Percentiles rank a stretch among this genome's conserved stretches.
Evolutionary conservation across 2,797 vertebrate genomes (phyloP).

Genomic region (Aselliscus stoliczkanus): DNA sequence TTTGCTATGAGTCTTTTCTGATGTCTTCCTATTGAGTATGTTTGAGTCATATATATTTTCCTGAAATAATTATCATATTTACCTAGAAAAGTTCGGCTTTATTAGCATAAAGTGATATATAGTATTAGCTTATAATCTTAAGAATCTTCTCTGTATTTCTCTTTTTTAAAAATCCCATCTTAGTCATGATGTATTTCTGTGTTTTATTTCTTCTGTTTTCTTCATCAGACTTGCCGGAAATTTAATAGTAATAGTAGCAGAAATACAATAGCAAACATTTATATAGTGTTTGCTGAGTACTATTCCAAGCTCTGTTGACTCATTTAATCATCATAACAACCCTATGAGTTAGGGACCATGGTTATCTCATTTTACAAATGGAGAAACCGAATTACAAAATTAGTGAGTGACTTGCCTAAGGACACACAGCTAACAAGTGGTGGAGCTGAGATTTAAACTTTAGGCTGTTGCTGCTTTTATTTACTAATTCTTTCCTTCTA

Average conservation of each 20-base stretch:
- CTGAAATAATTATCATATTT: neutral
- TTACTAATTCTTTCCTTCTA: neutral
- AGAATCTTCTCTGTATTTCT: neutral
- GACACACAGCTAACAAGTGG: neutral
- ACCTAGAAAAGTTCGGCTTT: neutral
- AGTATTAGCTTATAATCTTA: neutral
- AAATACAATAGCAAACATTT: neutral
- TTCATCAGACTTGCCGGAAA: neutral
- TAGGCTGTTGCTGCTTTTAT: neutral
- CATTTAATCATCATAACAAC: neutral
- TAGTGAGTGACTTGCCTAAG: neutral
- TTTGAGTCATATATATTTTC: neutral
- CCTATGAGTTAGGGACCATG: neutral
- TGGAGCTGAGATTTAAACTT: neutral
- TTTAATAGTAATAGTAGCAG: neutral
- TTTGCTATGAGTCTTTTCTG: neutral
- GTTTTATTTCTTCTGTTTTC: constrained; percentile 8
- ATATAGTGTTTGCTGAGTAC: neutral
- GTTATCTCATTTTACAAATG: neutral
- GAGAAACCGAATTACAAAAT: neutral
- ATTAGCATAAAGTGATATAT: neutral
- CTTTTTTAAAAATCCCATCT: neutral
- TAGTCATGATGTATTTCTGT: neutral
- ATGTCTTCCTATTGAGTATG: neutral
- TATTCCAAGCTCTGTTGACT: neutral